Percentiles rank a stretch among this genome's conserved stretches.
Conservation (phyloP, 2,888 invertebrate genomes). For the Acleris emargana region DNA sequence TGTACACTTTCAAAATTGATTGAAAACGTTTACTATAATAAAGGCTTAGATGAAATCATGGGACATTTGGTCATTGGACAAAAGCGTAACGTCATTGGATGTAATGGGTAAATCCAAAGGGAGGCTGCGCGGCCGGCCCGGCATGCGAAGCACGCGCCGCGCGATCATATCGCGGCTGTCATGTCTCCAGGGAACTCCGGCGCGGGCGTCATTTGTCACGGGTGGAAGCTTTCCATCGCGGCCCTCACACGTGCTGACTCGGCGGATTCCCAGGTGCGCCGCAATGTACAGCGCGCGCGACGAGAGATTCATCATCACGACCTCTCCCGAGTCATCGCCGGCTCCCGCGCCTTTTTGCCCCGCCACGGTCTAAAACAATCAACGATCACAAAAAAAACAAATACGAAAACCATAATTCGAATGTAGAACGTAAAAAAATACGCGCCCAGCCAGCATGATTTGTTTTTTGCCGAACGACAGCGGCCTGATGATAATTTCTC, state of each 20-base stretch:
- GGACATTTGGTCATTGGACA: conserved; percentile 62
- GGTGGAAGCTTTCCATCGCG: conserved; percentile 54
- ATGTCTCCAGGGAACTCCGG: conserved; percentile 68
- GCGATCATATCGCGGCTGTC: conserved; percentile 69
- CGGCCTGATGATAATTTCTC: conserved; percentile 81
- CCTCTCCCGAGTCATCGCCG: conserved; percentile 68
- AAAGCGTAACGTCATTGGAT: conserved; percentile 76
- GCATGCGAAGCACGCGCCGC: conserved; percentile 80
- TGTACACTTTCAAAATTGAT: conserved; percentile 67
- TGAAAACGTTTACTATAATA: conserved; percentile 76
- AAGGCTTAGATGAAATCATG: conserved; percentile 66
- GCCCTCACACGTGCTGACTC: conserved; percentile 50
- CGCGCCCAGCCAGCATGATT: conserved; percentile 65
- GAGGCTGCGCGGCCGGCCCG: conserved; percentile 48
- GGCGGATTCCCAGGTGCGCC: conserved; percentile 44
- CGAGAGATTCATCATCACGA: conserved; percentile 49
- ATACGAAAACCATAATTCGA: conserved; percentile 70
- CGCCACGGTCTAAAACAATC: conserved; percentile 75
- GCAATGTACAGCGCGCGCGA: conserved; percentile 56
- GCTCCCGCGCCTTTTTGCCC: conserved; percentile 64
- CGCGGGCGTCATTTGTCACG: conserved; percentile 51
- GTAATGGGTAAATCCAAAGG: conserved; percentile 75
- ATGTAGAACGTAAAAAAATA: conserved; percentile 70
- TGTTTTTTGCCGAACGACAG: conserved; percentile 73
- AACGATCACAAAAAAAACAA: conserved; percentile 64